Evolutionary conservation across 2,113 vertebrate genomes (phyloP), one percentile per base, ranked within the genome.

Genomic region (Thamnaconus septentrionalis): DNA sequence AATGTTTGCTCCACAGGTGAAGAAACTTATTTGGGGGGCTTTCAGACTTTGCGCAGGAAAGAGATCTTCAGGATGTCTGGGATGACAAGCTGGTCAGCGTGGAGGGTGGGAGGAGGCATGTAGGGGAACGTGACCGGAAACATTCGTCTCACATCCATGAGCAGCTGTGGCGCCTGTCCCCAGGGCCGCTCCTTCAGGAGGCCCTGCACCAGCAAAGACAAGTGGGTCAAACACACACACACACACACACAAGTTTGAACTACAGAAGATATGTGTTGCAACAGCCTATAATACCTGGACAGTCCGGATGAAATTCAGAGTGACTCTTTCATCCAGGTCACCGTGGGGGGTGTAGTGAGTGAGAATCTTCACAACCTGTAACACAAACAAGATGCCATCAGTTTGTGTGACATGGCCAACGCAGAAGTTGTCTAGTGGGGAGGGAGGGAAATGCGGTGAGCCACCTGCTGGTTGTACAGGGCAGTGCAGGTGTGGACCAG

Each of bases 291-390:
- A 9, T 79, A 93, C 93, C 93, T 93, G 92, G 0, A 93, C 83
- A 0, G 47, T 81, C 8, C 87, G 90, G 66, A 92, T 91, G 60
- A 93, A 92, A 67, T 81, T 80, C 46, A 93, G 71, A 0, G 90
- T 90, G 63, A 92, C 63, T 10, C 81, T 81, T 71, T 93, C 83
- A 56, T 94, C 91, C 0, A 89, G 73, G 70, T 93, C 93, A 0
- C 78, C 59, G 48, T 92, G 71, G 0, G 88, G 93, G 0, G 79
- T 92, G 80, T 91, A 91, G 3, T 85, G 86, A 9, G 71, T 71
- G 51, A 93, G 71, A 49, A 93, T 90, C 86, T 92, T 92, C 70
- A 94, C 86, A 40, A 90, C 90, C 93, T 93, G 85, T 52, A 4
- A 4, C 8, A 81, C 5, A 67, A 71, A 56, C 47, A 5, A 78